Percentiles rank a stretch among this genome's conserved stretches.
phyloP scores from a whole-genome alignment of 1,140 invertebrate genomes.

The Caenorhabditis elegans region DNA sequence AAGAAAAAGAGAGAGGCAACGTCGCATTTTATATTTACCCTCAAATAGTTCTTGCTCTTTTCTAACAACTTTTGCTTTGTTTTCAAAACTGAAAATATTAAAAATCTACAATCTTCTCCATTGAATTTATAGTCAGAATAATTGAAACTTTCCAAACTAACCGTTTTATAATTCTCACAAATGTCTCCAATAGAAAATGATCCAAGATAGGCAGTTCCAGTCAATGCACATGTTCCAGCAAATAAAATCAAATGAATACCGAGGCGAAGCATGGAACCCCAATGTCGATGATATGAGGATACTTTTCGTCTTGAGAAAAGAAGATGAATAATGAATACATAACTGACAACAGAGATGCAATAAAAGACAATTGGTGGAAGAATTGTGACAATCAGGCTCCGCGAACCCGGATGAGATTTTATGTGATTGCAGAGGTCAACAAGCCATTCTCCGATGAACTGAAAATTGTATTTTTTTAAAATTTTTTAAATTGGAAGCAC shows the following conservation, averaged over 20 bases:
- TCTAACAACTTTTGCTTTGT: no score
- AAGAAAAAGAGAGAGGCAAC: no score
- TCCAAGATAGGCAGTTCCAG: constrained; percentile 7
- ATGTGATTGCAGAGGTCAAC: background rate
- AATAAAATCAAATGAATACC: background rate
- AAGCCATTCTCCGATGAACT: background rate
- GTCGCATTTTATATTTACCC: no score
- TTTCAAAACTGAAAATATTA: no score
- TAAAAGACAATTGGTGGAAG: background rate
- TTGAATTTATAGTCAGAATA: no score
- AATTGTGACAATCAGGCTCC: background rate
- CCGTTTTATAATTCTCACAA: background rate
- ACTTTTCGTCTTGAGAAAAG: constrained; percentile 1
- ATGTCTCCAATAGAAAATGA: constrained; percentile 5
- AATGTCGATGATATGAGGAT: background rate
- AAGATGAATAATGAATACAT: constrained; percentile 1
- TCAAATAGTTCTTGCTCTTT: no score
- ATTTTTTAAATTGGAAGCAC: no score
- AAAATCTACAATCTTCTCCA: no score
- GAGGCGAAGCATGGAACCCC: constrained; percentile 6
- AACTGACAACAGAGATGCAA: background rate
- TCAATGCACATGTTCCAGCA: background rate
- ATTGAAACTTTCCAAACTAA: background rate
- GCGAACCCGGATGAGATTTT: background rate
- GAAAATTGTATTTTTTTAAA: background rate